Evolutionary conservation across 2,888 invertebrate species (phyloP), one percentile per base, ranked within the genome.

Genomic region (Caenorhabditis wallacei): DNA sequence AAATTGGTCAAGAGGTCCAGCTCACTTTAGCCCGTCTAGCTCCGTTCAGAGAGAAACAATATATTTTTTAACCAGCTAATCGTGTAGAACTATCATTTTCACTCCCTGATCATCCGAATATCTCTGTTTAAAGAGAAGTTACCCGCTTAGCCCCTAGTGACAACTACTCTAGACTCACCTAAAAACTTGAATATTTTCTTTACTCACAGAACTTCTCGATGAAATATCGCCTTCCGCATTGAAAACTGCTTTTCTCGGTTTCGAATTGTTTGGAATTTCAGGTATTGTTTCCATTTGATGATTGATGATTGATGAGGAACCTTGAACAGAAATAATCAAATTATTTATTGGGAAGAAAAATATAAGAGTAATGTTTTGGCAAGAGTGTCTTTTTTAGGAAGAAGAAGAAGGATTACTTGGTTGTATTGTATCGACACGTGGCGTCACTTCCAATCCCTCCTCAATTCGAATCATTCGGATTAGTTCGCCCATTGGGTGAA

Each of bases 381-480:
- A 37, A 61, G 13, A 43, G 5, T 11, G n/a, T 59, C 37, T 40
- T 13, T 18, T 54, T 11, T 18, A 30, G 5, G 20, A 56, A 43
- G 18, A 59, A 71, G 46, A 13, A 8, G 30, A 22, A 22, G 18
- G 24, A 57, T 75, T 75, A 66, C 66, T 56, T 68, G 48, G 51
- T 74, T 53, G 40, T 43, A 40, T 40, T 20, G 53, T 48, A 1
- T 61, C 20, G 22, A 59, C n/a, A 26, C 79, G 68, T 1, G 82
- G 74, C 16, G 82, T 83, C n/a, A 83, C 79, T 40, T 74, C 74
- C 5, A 83, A 69, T 16, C 82, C 82, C 57, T 83, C 82, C 43
- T 83, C 82, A 24, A 83, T 79, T 69, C 82, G 61, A 22, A 74
- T 64, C 51, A 69, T 74, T 40, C 79, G 78, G 4, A 83, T 79